phyloP scores from a whole-genome alignment of 2,888 invertebrate genomes.

The Chaetogeoica ovagalla region DNA sequence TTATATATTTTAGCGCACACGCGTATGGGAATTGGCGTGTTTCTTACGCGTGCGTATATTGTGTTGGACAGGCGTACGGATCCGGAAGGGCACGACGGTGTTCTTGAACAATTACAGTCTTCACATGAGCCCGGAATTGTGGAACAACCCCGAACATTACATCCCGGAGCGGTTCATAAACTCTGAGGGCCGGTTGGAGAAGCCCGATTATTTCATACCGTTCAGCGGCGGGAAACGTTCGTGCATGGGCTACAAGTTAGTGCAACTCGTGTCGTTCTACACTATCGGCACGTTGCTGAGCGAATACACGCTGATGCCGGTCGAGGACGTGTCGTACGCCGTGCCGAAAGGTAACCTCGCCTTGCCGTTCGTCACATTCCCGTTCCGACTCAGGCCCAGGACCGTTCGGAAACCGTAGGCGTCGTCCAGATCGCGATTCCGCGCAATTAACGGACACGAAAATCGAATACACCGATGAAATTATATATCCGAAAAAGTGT shows the following conservation, averaged over 20 bases:
- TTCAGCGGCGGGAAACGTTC: conserved; percentile 70
- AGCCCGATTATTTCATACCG: conserved; percentile 70
- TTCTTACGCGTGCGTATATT: not conserved
- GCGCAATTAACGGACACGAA: not conserved
- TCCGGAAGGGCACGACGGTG: conserved; percentile 68
- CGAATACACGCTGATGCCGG: conserved; percentile 63
- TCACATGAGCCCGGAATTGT: conserved; percentile 67
- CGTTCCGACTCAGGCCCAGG: conserved; percentile 58
- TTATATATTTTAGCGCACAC: conserved; percentile 21
- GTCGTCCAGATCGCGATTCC: not conserved
- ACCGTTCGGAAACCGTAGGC: not conserved
- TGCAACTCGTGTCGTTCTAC: conserved; percentile 66
- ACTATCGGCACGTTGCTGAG: conserved; percentile 64
- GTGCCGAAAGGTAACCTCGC: conserved; percentile 66
- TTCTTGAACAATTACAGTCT: conserved; percentile 72
- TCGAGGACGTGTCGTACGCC: conserved; percentile 61
- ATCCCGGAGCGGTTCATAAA: conserved; percentile 67
- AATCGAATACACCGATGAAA: not conserved
- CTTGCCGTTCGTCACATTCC: conserved; percentile 62
- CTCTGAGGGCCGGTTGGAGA: conserved; percentile 62
- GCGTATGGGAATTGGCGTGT: no score
- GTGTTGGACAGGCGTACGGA: conserved; percentile 63
- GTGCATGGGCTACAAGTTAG: conserved; percentile 72
- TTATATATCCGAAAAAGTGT: no score
- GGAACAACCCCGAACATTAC: conserved; percentile 66